Conservation (phyloP, 1,140 invertebrate genomes). For the Pseudomyrmex sp. region DNA sequence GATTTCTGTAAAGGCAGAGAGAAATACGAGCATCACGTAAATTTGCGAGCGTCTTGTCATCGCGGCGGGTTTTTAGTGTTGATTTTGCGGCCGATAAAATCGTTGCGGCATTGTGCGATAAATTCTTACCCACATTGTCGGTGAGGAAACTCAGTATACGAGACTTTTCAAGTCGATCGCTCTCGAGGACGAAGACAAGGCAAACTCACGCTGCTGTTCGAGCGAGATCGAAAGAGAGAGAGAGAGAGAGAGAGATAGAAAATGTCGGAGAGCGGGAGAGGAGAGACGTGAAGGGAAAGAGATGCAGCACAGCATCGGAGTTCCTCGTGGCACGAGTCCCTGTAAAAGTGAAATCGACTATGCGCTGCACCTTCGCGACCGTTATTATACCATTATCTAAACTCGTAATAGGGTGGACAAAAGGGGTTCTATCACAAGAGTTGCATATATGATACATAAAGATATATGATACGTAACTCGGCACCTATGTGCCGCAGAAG, state of each 20-base stretch:
- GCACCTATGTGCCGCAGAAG: not conserved
- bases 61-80: not conserved
- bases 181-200: constrained; percentile 4
- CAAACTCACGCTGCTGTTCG: not conserved
- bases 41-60: not conserved
- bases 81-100: not conserved
- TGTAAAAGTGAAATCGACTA: constrained; percentile 79
- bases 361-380: constrained; percentile 62
- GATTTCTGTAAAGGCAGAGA: constrained; percentile 16
- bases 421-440: not conserved
- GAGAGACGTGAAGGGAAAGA: constrained; percentile 28
- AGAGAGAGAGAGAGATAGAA: not conserved
- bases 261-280: not conserved
- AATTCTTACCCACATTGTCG: constrained; percentile 17
- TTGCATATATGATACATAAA: not conserved
- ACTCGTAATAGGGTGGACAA: constrained; percentile 11
- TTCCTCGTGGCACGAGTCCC: constrained; percentile 13
- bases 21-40: constrained; percentile 4
- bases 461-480: constrained; percentile 25
- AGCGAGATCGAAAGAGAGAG: not conserved
- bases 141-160: not conserved
- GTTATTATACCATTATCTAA: constrained; percentile 72
- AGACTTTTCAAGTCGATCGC: not conserved
- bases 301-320: constrained; percentile 48
- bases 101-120: not conserved